These are phyloP conservation scores for Cydia strobilella DNA, from an alignment of 1,140 invertebrate species.

Conservation along the genomic window DNA sequence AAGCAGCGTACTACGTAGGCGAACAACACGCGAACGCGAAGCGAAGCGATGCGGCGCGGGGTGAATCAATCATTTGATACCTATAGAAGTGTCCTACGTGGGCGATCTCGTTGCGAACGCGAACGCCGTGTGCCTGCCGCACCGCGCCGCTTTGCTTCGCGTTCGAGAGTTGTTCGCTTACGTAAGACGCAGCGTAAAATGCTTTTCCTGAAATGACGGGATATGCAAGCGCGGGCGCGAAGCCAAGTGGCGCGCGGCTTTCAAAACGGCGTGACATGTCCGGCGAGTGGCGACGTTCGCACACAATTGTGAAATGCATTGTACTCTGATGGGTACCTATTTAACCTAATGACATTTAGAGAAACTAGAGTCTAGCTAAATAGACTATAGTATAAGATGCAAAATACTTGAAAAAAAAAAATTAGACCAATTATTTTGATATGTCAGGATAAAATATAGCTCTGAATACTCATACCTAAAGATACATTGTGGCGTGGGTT, in stretches of 20 bases:
- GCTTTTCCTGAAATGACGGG: neutral
- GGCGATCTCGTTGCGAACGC: too few relatives aligned
- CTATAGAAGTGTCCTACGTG: too few relatives aligned
- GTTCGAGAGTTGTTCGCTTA: too few relatives aligned
- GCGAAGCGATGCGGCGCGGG: too few relatives aligned
- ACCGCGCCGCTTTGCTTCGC: too few relatives aligned
- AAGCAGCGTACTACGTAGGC: too few relatives aligned
- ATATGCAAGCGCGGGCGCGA: conserved; percentile 44
- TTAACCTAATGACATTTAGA: conserved; percentile 11
- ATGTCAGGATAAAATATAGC: neutral
- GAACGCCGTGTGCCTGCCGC: too few relatives aligned
- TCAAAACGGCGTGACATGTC: conserved; percentile 49
- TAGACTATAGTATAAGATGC: neutral
- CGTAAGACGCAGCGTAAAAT: too few relatives aligned
- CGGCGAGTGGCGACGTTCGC: conserved; percentile 1
- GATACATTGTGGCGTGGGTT: neutral
- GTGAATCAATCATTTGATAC: too few relatives aligned
- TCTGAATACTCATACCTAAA: neutral
- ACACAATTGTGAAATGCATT: conserved; percentile 18
- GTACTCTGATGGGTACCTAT: conserved; percentile 10
- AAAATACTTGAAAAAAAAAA: neutral
- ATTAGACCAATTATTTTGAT: neutral
- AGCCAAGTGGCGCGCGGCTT: conserved; percentile 61
- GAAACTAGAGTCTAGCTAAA: neutral
- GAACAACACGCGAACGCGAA: too few relatives aligned